Evolutionary conservation across 2,888 invertebrate species (phyloP).

Genomic region (Ceraclea dissimilis): DNA sequence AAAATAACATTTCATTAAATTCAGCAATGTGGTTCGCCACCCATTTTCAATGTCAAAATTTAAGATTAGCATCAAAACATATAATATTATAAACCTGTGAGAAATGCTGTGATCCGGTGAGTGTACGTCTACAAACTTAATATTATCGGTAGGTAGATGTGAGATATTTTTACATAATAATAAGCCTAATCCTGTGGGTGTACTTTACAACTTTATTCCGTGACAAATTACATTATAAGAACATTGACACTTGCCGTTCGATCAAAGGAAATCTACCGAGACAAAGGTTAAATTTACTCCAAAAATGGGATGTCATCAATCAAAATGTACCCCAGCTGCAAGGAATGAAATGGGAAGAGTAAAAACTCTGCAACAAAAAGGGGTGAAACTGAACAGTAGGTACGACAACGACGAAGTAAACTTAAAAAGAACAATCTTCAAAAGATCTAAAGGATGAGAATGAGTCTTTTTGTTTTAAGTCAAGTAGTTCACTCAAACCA

Average conservation of each 20-base stretch:
- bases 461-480: background rate
- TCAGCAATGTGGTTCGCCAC: too few relatives aligned
- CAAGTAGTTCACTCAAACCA: background rate
- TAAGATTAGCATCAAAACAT: too few relatives aligned
- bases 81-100: too few relatives aligned
- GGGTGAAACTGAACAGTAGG: background rate
- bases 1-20: too few relatives aligned
- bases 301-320: background rate
- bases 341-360: background rate
- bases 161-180: too few relatives aligned
- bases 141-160: too few relatives aligned
- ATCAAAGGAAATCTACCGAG: background rate
- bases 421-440: constrained; percentile 1
- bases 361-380: background rate
- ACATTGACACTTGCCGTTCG: background rate
- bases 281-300: constrained; percentile 2
- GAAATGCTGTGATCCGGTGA: too few relatives aligned
- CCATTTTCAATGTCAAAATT: too few relatives aligned
- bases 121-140: too few relatives aligned
- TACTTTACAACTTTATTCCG: too few relatives aligned
- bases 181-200: too few relatives aligned
- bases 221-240: background rate
- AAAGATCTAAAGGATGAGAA: background rate
- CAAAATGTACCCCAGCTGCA: background rate
- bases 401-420: background rate